Base-by-base conservation (phyloP, 2,113 vertebrate species). In the Lethenteron camtschaticum region DNA sequence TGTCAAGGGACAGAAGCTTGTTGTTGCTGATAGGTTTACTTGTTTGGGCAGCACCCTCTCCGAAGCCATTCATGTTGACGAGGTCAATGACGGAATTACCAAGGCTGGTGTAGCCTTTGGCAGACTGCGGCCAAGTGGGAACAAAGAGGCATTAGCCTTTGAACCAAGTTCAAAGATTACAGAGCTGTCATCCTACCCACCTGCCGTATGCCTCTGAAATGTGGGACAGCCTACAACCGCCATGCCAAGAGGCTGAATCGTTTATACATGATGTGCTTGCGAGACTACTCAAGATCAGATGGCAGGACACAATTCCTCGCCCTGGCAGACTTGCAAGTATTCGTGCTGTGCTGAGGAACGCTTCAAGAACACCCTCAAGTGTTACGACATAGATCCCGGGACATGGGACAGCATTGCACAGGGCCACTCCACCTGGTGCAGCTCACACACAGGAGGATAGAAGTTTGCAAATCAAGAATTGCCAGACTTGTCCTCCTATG, bases 241-340 rank as follows among this genome's bases (percentile, higher is more conserved):
- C 13, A 63, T 41, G 41, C 41, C 41, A 41, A 41, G 41, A 41
- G 41, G 41, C 41, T 41, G 41, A 41, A 41, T 41, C 5, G 41
- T 41, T 41, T 41, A 6, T 41, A 41, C 41, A 41, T 41, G 41
- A 41, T 41, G 41, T 41, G 59, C 8, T 63, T 63, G 59, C 8
- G 59, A 63, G 59, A 2, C 59, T 63, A 63, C 59, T 63, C 59
- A 63, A 63, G 59, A 63, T 63, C 59, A 2, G 59, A 63, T 63
- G 59, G 59, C 13, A 63, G 16, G 59, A 63, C 59, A 63, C 59
- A 18, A 8, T 63, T 63, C 59, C 59, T 63, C 13, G 59, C 16
- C 16, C 59, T 63, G 59, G 16, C 13, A 63, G 13, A 14, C 59
- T 63, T 18, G 13, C 59, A 63, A 7, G 59, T 14, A n/a, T 66